Conservation (phyloP, 2,888 invertebrate genomes). For the Metopia argyrocephala region DNA sequence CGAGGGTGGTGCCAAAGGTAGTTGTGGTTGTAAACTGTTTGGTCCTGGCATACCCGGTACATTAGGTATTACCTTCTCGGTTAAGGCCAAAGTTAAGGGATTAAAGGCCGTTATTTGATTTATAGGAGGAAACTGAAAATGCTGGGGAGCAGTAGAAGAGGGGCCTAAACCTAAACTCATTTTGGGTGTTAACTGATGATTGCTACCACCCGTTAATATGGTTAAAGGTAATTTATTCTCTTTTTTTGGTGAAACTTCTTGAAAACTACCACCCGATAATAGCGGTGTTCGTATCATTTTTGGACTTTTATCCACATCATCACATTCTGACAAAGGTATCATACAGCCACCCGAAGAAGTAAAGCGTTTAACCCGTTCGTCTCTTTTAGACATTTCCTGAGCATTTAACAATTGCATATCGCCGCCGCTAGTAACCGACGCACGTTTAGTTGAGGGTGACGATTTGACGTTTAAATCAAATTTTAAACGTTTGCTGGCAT, state of each 20-base stretch:
- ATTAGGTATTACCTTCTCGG: slow-evolving; percentile 88
- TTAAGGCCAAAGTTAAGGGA: slow-evolving; percentile 83
- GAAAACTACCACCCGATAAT: slow-evolving; percentile 90
- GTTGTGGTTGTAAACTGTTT: slow-evolving; percentile 80
- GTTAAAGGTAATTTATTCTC: slow-evolving; percentile 49
- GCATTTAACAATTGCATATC: slow-evolving; percentile 65
- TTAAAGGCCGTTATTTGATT: slow-evolving; percentile 86
- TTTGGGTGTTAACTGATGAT: slow-evolving; percentile 76
- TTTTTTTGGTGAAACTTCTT: slow-evolving; percentile 77
- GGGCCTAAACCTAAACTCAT: slow-evolving; percentile 80
- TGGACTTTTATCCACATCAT: slow-evolving; percentile 83
- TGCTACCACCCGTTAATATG: slow-evolving; percentile 78
- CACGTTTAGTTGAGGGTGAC: slow-evolving; percentile 35
- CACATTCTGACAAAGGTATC: slow-evolving; percentile 82
- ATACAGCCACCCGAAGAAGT: slow-evolving; percentile 77
- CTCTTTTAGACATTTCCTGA: slow-evolving; percentile 68
- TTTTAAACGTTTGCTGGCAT: slow-evolving; percentile 68
- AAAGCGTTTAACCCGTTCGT: slow-evolving; percentile 74
- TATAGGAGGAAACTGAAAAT: slow-evolving; percentile 84
- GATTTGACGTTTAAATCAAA: slow-evolving; percentile 56
- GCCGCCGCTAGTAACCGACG: slow-evolving; percentile 64
- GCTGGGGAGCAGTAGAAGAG: slow-evolving; percentile 75
- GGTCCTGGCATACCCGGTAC: slow-evolving; percentile 94
- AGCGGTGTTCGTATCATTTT: slow-evolving; percentile 89
- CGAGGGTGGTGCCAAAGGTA: slow-evolving; percentile 75